Conservation (phyloP, 1,140 invertebrate species). For the Drosophila elegans region DNA sequence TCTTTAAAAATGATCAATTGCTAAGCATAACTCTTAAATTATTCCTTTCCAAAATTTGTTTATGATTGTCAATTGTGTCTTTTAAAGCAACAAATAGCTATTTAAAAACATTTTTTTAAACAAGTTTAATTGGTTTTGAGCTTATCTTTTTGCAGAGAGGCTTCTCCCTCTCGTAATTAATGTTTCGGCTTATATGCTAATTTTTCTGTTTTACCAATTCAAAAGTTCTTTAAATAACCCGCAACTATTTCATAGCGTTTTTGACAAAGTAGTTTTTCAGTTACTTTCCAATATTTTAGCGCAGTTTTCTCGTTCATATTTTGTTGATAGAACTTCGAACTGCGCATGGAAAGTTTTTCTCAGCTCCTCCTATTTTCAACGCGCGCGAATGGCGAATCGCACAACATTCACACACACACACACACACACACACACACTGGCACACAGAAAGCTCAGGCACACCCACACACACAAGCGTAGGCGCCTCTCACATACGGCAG, state of each 20-base stretch:
- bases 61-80: too few species aligned
- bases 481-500: constrained; percentile 65
- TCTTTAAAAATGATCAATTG: too few species aligned
- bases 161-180: background rate
- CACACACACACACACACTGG: constrained; percentile 15
- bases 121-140: background rate
- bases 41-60: too few species aligned
- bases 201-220: background rate
- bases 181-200: background rate
- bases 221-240: background rate
- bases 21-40: too few species aligned
- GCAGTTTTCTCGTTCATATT: constrained; percentile 33
- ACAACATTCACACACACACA: constrained; percentile 43
- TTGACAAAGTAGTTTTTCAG: constrained; percentile 8
- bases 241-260: constrained; percentile 1
- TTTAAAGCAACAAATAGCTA: too few species aligned
- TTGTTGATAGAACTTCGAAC: constrained; percentile 47
- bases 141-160: background rate
- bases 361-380: constrained; percentile 80
- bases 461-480: constrained; percentile 40
- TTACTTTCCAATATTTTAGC: constrained; percentile 23
- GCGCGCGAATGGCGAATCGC: constrained; percentile 76
- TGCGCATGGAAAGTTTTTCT: constrained; percentile 78
- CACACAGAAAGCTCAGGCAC: constrained; percentile 37
- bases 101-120: background rate